A percentile compares a stretch with the other conserved stretches of the same genome.
phyloP scores from a whole-genome alignment of 35 echinoderm and acorn worm genomes.

The Nesometra sesokonis region DNA sequence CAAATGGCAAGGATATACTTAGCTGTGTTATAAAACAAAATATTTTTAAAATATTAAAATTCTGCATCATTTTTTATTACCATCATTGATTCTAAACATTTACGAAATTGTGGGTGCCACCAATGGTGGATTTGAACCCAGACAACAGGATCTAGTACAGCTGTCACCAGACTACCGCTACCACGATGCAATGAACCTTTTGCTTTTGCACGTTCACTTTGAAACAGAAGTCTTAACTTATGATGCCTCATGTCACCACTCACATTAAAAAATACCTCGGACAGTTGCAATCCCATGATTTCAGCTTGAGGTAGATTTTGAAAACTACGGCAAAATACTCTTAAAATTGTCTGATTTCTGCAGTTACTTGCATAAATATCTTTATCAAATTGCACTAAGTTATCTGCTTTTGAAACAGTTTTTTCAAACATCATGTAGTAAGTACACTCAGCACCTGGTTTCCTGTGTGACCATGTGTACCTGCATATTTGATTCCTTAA shows the following conservation, averaged over 20 bases:
- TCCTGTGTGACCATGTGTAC: background rate
- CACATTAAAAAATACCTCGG: constrained; percentile 2
- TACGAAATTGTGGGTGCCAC: constrained; percentile 28
- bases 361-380: background rate
- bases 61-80: too few relatives aligned
- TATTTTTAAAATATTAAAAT: too few relatives aligned
- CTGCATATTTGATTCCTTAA: background rate
- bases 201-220: background rate
- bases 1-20: too few relatives aligned
- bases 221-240: constrained; percentile 8
- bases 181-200: background rate
- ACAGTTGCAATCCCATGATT: constrained; percentile 26
- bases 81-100: background rate
- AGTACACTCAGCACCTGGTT: background rate
- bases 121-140: constrained; percentile 11
- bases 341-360: background rate
- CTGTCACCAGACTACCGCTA: background rate
- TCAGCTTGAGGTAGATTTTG: constrained; percentile 8
- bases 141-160: constrained; percentile 16
- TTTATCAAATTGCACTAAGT: background rate
- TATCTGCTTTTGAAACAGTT: background rate
- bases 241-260: constrained; percentile 17
- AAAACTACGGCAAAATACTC: constrained; percentile 7
- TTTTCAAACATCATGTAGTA: background rate
- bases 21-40: too few relatives aligned